Evolutionary conservation across 2,113 vertebrate genomes (phyloP).

Genomic region (Amblyopsis rosae): DNA sequence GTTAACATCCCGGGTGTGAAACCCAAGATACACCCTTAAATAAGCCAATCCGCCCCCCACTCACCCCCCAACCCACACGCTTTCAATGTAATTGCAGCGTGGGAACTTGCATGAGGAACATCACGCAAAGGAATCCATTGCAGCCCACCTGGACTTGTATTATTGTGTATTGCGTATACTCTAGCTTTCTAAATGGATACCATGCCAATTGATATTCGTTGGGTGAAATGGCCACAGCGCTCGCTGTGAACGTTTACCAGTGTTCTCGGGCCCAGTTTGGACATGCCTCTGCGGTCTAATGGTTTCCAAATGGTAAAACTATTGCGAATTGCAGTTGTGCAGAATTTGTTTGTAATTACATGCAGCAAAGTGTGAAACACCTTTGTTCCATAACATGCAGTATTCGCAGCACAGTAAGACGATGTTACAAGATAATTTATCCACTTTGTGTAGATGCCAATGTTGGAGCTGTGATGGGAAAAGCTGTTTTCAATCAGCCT

Average conservation of each 20-base stretch:
- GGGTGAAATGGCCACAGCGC: constrained; percentile 10
- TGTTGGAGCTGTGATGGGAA: constrained; percentile 2
- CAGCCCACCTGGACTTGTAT: constrained; percentile 16
- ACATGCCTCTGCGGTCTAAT: constrained; percentile 27
- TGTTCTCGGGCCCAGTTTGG: constrained; percentile 29
- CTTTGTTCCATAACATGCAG: not conserved
- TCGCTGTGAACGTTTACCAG: constrained; percentile 22
- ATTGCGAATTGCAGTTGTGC: not conserved
- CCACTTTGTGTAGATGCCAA: not conserved
- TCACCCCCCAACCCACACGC: not conserved
- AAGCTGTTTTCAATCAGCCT: constrained; percentile 26
- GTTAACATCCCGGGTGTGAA: constrained; percentile 51
- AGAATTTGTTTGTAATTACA: constrained; percentile 14
- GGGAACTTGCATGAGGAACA: constrained; percentile 41
- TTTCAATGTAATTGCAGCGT: constrained; percentile 22
- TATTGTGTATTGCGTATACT: constrained; percentile 29
- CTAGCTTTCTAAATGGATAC: constrained; percentile 42
- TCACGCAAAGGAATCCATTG: constrained; percentile 32
- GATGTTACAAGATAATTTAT: constrained; percentile 2
- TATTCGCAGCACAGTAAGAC: not conserved
- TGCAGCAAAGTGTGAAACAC: constrained; percentile 6
- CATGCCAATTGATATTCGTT: constrained; percentile 28
- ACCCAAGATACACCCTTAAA: constrained; percentile 47
- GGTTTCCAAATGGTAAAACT: constrained; percentile 42
- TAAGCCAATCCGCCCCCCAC: not conserved